These are phyloP conservation scores for Nyctereutes procyonoides DNA, from an alignment of 2,113 vertebrate species.

Conservation along the genomic window DNA sequence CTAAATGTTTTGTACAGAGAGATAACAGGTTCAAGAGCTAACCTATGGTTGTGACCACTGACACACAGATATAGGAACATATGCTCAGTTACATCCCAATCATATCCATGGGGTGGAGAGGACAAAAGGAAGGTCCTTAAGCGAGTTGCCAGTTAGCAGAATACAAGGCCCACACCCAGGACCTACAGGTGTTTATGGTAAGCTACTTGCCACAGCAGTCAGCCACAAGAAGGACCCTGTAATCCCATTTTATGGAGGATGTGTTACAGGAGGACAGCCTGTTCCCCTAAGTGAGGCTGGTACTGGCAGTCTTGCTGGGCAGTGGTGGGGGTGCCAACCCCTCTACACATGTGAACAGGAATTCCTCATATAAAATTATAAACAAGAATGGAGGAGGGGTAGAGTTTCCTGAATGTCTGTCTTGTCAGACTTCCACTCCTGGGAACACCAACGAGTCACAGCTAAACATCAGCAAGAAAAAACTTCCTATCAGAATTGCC, in stretches of 20 bases:
- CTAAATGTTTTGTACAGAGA: background rate
- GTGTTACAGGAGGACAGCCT: background rate
- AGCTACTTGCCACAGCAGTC: background rate
- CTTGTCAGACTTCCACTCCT: background rate
- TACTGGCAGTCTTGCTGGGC: background rate
- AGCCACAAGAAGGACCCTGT: background rate
- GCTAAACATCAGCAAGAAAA: background rate
- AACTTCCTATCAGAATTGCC: background rate
- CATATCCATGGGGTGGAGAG: background rate
- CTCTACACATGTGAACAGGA: background rate
- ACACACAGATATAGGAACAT: background rate
- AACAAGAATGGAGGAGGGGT: background rate
- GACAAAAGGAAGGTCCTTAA: background rate
- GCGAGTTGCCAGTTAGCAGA: background rate
- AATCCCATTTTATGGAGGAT: background rate
- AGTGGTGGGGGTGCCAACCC: fast-evolving
- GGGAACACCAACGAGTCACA: background rate
- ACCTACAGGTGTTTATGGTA: background rate
- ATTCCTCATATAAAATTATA: background rate
- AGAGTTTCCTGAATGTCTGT: background rate
- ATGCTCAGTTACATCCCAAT: background rate
- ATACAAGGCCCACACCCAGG: background rate
- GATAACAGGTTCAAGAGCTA: background rate
- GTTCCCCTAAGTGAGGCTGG: background rate
- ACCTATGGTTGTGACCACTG: background rate